Evolutionary conservation across 2,113 vertebrate species (phyloP), one percentile per base, ranked within the genome.

Genomic region (Carettochelys insculpta): DNA sequence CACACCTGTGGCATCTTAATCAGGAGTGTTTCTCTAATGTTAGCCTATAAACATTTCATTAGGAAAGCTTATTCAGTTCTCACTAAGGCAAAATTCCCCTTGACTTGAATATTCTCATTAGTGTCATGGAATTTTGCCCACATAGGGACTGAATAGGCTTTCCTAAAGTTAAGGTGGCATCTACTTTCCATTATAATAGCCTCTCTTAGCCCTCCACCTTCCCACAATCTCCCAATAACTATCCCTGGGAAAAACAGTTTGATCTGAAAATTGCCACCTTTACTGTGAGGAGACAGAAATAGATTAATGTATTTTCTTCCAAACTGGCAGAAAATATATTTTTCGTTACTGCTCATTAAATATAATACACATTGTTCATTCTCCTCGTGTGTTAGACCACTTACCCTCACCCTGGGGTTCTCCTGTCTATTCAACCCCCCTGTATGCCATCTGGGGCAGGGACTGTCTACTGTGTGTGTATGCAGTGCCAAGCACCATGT

Each of bases 11-110:
- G 77, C 65, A 87, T 0, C 3, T 83, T 68, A 78, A 88, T 85
- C 82, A 84, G 88, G 91, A 83, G 1, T 17, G 47, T 22, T 48
- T 92, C 82, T 77, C 84, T 95, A 85, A 94, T 20, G 58, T 65
- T 77, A 86, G 92, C 94, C 88, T 85, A 84, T 85, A 90, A 95
- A 81, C 48, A 82, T 1, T 1, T 87, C 92, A 96, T 91, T 77
- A 41, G 54, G 54, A 31, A 58, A 58, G 54, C 27, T 29, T 58
- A 31, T 58, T 58, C 76, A 45, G 89, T 47, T 78, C 54, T 85
- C 88, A 43, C 38, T 1, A 73, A 61, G 87, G 71, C 54, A 82
- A 82, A 82, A 89, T 93, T 94, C 61, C 83, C 75, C 7, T 25
- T 86, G 29, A 54, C 77, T 92, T 58, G 53, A 78, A 80, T 34